Conservation (phyloP, 2,888 invertebrate genomes). For the Drosophila kokeensis region DNA sequence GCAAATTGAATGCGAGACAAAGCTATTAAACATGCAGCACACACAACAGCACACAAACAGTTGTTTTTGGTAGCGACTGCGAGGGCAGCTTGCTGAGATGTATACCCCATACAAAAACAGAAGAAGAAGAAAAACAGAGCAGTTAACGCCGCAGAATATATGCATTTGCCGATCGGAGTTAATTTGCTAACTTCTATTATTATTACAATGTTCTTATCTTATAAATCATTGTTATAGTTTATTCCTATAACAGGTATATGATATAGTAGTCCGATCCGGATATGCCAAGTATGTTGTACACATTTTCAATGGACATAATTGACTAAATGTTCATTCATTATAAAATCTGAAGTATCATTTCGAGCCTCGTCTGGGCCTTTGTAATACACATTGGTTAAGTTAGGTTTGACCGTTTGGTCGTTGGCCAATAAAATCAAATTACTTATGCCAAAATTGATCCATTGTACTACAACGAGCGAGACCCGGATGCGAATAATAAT, state of each 20-base stretch:
- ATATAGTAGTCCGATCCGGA: not conserved
- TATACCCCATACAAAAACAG: too few species aligned
- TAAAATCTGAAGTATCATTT: not conserved
- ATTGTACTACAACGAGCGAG: not conserved
- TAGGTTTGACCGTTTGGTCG: not conserved
- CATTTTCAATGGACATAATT: not conserved
- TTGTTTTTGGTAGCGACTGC: constrained; percentile 16
- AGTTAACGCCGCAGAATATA: not conserved
- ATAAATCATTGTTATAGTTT: not conserved
- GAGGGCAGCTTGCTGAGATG: constrained; percentile 27
- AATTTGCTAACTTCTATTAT: not conserved
- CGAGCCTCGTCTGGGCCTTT: not conserved
- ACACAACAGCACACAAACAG: constrained; percentile 25
- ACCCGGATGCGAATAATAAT: not conserved
- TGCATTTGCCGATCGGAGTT: not conserved
- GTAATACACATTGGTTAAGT: not conserved
- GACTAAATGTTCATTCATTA: not conserved
- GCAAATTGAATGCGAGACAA: constrained; percentile 66
- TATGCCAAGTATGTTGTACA: not conserved
- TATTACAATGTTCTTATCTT: not conserved
- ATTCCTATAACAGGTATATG: not conserved
- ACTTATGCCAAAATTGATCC: not conserved
- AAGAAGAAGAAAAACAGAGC: not conserved
- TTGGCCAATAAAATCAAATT: not conserved
- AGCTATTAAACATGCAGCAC: constrained; percentile 42